Percentiles rank a stretch among this genome's conserved stretches.
phyloP scores from a whole-genome alignment of 2,888 invertebrate genomes.

The Oligia strigilis region DNA sequence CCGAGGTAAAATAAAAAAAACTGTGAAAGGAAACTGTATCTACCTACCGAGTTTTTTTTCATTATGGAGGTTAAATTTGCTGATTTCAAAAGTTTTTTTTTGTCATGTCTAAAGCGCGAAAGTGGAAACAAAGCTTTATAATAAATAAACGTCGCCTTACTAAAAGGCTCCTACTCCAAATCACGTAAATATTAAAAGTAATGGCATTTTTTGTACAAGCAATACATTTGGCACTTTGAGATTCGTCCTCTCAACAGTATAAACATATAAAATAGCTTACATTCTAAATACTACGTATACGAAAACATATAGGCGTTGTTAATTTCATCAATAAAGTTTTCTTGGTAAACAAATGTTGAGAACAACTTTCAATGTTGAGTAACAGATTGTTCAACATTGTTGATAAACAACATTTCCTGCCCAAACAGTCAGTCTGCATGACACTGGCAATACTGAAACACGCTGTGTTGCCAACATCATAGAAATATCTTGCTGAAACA shows the following conservation, averaged over 20 bases:
- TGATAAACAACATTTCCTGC: background rate
- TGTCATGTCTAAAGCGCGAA: background rate
- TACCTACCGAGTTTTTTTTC: background rate
- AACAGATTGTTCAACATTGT: background rate
- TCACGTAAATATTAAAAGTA: constrained; percentile 63
- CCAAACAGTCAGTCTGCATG: background rate
- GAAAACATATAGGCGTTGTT: constrained; percentile 47
- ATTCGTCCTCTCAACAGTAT: constrained; percentile 66
- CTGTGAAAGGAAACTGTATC: background rate
- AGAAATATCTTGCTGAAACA: background rate
- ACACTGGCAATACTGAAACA: background rate
- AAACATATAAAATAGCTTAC: constrained; percentile 53
- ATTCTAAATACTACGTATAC: constrained; percentile 13
- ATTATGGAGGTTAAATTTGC: background rate
- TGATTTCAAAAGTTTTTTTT: background rate
- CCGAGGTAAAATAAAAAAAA: background rate
- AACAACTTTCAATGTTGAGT: background rate
- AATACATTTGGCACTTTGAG: constrained; percentile 84
- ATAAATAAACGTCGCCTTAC: constrained; percentile 43
- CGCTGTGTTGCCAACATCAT: background rate
- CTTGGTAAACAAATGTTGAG: constrained; percentile 15
- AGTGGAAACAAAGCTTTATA: constrained; percentile 26
- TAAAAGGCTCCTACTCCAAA: constrained; percentile 44
- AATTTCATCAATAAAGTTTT: constrained; percentile 30
- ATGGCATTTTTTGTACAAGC: constrained; percentile 85